phyloP scores from a whole-genome alignment of 92 coral and sea anemone species.

The Porites cylindrica region DNA sequence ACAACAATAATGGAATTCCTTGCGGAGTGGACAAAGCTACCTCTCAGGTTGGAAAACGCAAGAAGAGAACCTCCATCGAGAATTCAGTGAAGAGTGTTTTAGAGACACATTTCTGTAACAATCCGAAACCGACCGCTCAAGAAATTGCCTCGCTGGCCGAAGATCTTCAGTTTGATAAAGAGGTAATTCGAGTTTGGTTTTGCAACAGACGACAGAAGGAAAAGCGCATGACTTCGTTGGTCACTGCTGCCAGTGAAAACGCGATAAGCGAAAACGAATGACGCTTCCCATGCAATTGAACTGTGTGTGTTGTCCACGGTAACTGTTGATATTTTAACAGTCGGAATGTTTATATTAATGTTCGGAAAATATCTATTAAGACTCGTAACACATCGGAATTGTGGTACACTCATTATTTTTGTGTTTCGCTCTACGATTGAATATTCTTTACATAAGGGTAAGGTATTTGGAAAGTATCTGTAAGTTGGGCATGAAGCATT shows the following conservation, averaged over 20 bases:
- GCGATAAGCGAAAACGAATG: not conserved
- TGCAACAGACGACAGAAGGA: slow-evolving; percentile 82
- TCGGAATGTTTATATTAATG: slow-evolving; percentile 17
- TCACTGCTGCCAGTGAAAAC: not conserved
- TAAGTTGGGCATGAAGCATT: too few relatives aligned
- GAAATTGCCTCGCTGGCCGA: slow-evolving; percentile 66
- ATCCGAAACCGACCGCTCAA: slow-evolving; percentile 67
- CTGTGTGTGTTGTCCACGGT: not conserved
- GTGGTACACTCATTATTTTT: not conserved
- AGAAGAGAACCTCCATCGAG: slow-evolving; percentile 73
- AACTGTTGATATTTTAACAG: not conserved
- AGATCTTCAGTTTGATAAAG: slow-evolving; percentile 63
- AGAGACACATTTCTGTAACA: slow-evolving; percentile 60
- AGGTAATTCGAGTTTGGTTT: slow-evolving; percentile 79
- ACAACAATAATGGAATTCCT: slow-evolving; percentile 33
- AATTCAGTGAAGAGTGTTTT: slow-evolving; percentile 61
- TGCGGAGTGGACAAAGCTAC: slow-evolving; percentile 40
- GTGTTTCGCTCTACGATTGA: not conserved
- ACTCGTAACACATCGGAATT: not conserved
- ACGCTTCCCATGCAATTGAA: not conserved
- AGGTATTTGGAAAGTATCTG: too few relatives aligned
- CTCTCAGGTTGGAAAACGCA: slow-evolving; percentile 60
- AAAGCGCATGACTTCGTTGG: slow-evolving; percentile 38
- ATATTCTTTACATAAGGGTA: not conserved
- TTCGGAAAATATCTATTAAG: slow-evolving; percentile 7